phyloP scores from a whole-genome alignment of 2,888 invertebrate genomes.

The Thymelicus lineola region DNA sequence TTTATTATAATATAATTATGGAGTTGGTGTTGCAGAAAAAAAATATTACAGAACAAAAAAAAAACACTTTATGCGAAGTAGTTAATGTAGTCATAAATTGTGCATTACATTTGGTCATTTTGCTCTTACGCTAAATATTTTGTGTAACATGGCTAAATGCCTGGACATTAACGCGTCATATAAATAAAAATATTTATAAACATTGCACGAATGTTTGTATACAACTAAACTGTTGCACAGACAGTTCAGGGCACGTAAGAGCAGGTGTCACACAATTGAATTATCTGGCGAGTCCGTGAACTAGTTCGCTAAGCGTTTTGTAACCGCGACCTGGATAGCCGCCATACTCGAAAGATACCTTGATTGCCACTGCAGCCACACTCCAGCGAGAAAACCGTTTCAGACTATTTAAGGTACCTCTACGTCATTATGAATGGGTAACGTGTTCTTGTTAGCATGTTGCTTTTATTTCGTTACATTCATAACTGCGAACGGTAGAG shows the following conservation, averaged over 20 bases:
- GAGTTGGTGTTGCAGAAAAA: too few relatives aligned
- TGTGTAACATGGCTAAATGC: too few relatives aligned
- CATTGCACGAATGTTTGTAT: constrained; percentile 16
- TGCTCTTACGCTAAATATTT: too few relatives aligned
- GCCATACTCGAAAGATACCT: constrained; percentile 55
- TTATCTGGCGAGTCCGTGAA: constrained; percentile 75
- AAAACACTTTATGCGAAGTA: too few relatives aligned
- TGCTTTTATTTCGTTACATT: constrained; percentile 10
- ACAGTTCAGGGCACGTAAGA: constrained; percentile 31
- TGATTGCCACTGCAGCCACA: constrained; percentile 32
- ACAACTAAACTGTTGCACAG: constrained; percentile 22
- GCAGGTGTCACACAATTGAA: constrained; percentile 67
- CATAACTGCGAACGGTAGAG: background rate
- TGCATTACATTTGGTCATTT: too few relatives aligned
- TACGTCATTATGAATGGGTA: constrained; percentile 5
- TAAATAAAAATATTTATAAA: too few relatives aligned
- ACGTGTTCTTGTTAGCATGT: background rate
- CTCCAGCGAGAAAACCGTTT: constrained; percentile 24
- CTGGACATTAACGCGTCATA: too few relatives aligned
- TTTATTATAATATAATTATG: too few relatives aligned
- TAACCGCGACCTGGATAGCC: constrained; percentile 73
- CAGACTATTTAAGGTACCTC: constrained; percentile 9
- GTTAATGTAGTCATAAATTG: too few relatives aligned
- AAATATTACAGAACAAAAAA: too few relatives aligned
- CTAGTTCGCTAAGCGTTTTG: constrained; percentile 74